Evolutionary conservation across 2,888 invertebrate species (phyloP).

Genomic region (Archaeoteleia sp.): DNA sequence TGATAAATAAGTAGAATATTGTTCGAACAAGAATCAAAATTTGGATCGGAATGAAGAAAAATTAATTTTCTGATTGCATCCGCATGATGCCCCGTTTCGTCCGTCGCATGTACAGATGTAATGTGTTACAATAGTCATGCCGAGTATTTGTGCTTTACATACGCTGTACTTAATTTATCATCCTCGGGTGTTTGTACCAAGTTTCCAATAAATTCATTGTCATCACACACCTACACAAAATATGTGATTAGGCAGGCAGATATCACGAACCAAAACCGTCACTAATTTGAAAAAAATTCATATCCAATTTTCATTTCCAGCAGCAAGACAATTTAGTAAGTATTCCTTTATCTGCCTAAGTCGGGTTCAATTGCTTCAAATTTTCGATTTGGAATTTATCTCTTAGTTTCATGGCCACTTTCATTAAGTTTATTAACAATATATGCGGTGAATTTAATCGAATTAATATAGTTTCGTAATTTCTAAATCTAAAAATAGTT

Average conservation of each 20-base stretch:
- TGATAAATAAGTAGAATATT: constrained; percentile 15
- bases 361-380: constrained; percentile 33
- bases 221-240: constrained; percentile 14
- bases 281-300: constrained; percentile 55
- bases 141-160: constrained; percentile 3
- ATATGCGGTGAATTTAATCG: not conserved
- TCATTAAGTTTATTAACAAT: constrained; percentile 14
- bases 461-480: not conserved
- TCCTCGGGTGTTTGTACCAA: constrained; percentile 37
- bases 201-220: not conserved
- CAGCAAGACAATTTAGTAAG: constrained; percentile 82
- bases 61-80: constrained; percentile 62
- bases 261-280: constrained; percentile 5
- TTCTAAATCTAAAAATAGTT: no score
- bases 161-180: constrained; percentile 35
- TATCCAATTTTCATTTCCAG: constrained; percentile 77
- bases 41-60: constrained; percentile 3
- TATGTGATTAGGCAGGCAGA: constrained; percentile 15
- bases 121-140: constrained; percentile 52
- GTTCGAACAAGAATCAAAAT: not conserved
- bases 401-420: constrained; percentile 22
- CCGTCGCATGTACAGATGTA: constrained; percentile 65
- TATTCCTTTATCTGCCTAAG: constrained; percentile 70
- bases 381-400: constrained; percentile 28
- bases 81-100: constrained; percentile 59